phyloP scores from a whole-genome alignment of 2,888 invertebrate genomes.

The Euphydryas editha region DNA sequence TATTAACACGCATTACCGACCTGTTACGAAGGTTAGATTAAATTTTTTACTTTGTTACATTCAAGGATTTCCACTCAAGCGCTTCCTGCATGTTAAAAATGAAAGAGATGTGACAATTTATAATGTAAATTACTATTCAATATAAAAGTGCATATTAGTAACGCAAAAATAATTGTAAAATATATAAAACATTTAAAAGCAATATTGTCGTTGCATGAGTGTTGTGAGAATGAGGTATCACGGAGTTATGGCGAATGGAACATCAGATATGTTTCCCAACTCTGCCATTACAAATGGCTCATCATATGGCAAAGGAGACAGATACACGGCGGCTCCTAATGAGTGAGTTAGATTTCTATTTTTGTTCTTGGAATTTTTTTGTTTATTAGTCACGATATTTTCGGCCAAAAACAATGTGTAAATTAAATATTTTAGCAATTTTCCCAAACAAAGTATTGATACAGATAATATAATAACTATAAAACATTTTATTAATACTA shows the following conservation, averaged over 20 bases:
- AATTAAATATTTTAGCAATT: conserved; percentile 10
- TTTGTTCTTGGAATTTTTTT: conserved; percentile 19
- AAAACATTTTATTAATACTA: no score
- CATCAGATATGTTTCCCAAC: conserved; percentile 47
- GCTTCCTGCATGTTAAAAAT: conserved; percentile 53
- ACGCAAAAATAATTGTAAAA: background rate
- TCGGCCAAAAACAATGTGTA: conserved; percentile 12
- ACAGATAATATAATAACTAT: no score
- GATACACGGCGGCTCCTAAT: conserved; percentile 77
- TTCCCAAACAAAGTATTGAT: no score
- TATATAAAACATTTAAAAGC: background rate
- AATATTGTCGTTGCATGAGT: conserved; percentile 38
- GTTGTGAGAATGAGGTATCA: conserved; percentile 63
- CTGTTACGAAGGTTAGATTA: conserved; percentile 46
- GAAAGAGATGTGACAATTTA: background rate
- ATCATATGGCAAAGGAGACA: conserved; percentile 75
- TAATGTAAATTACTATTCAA: background rate
- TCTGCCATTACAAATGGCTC: conserved; percentile 58
- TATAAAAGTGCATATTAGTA: conserved; percentile 19
- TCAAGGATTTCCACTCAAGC: conserved; percentile 72
- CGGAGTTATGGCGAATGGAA: conserved; percentile 62
- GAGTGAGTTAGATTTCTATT: conserved; percentile 65
- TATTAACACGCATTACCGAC: conserved; percentile 20
- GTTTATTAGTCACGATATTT: conserved; percentile 21
- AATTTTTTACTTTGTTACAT: conserved; percentile 70